A percentile compares a stretch with the other conserved stretches of the same genome.
phyloP scores from a whole-genome alignment of 2,113 vertebrate species.

The Rattus rattus region DNA sequence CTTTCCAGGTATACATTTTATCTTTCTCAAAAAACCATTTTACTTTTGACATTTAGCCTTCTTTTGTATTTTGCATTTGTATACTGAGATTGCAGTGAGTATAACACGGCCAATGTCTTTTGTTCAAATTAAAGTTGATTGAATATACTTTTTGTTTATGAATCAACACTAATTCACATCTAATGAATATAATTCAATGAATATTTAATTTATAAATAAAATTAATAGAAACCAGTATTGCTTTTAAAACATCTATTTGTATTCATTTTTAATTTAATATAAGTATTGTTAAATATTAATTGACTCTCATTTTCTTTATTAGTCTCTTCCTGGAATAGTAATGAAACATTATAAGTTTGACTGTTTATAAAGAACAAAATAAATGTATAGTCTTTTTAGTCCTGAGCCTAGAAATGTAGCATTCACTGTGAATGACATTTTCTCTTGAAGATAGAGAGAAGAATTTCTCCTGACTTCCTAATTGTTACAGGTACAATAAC shows the following conservation, averaged over 20 bases:
- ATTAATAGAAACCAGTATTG: background rate
- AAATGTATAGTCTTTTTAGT: background rate
- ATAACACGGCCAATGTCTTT: background rate
- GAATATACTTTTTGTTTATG: background rate
- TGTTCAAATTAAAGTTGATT: background rate
- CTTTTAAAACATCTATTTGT: background rate
- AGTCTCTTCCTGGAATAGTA: background rate
- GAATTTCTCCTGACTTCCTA: too few species aligned
- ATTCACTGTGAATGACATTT: too few species aligned
- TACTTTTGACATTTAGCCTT: background rate
- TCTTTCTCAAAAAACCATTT: background rate
- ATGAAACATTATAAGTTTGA: background rate
- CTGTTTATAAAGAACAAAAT: background rate
- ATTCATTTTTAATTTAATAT: background rate
- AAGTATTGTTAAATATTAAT: background rate
- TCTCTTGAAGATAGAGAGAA: background rate
- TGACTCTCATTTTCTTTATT: background rate
- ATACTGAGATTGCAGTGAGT: background rate
- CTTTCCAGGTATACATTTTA: background rate
- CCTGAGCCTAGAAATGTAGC: background rate
- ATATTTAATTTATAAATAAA: background rate
- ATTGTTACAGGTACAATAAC: too few species aligned
- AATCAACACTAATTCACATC: background rate
- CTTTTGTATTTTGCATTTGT: background rate
- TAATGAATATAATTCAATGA: background rate